Percentiles rank a stretch among this genome's conserved stretches.
These are phyloP conservation scores for Drosophila obscura DNA, from an alignment of 1,140 invertebrate genomes.

Conservation along the genomic window DNA sequence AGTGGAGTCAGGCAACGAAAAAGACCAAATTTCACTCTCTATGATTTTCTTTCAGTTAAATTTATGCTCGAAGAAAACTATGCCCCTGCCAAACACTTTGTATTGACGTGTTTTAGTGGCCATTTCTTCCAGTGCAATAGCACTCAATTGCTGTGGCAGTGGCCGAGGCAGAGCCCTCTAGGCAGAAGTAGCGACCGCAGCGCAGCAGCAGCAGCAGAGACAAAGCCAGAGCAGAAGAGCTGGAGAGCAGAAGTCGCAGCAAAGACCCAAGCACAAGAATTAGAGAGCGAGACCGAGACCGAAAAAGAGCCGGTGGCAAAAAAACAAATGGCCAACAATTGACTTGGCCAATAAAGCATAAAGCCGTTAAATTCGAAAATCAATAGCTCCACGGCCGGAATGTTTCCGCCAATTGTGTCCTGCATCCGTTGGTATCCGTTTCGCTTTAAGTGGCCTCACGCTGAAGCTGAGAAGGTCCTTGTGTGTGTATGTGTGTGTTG, in stretches of 20 bases:
- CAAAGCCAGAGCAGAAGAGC: slow-evolving; percentile 10
- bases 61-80: too few relatives aligned
- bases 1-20: too few relatives aligned
- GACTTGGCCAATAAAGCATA: slow-evolving; percentile 76
- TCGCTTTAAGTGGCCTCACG: neutral
- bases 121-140: too few relatives aligned
- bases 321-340: slow-evolving; percentile 73
- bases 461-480: neutral
- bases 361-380: slow-evolving; percentile 78
- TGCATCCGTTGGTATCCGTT: slow-evolving; percentile 40
- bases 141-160: neutral
- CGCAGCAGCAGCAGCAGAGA: neutral
- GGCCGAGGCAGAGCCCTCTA: neutral
- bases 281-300: neutral
- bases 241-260: slow-evolving; percentile 32
- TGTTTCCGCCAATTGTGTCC: slow-evolving; percentile 64
- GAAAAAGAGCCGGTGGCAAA: slow-evolving; percentile 28
- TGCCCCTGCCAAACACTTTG: too few relatives aligned
- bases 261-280: neutral
- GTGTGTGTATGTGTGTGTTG: neutral
- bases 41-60: too few relatives aligned
- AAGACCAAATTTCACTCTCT: too few relatives aligned
- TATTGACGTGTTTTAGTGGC: too few relatives aligned
- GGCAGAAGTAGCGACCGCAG: neutral
- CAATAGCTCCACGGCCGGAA: slow-evolving; percentile 57